Evolutionary conservation across 1,140 invertebrate species (phyloP).

Genomic region (Laodelphax striatellus): DNA sequence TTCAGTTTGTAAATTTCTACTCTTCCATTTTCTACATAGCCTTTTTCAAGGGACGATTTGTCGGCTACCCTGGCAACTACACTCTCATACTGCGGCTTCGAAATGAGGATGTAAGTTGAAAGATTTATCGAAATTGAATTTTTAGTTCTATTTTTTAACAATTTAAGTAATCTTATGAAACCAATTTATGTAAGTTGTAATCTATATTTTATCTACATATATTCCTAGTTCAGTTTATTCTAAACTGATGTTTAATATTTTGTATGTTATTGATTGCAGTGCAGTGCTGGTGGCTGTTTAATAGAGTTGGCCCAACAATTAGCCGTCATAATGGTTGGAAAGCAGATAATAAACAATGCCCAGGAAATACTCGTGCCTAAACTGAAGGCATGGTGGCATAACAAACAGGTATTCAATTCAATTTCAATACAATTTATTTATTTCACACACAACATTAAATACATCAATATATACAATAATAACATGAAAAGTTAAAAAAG

Average conservation of each 20-base stretch:
- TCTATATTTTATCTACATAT: no score
- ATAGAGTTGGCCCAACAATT: conserved; percentile 74
- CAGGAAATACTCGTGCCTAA: conserved; percentile 63
- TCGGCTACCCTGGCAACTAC: conserved; percentile 65
- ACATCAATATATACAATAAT: no score
- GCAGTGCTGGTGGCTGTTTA: conserved; percentile 67
- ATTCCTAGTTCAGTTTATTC: no score
- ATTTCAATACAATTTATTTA: not conserved
- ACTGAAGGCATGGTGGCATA: conserved; percentile 43
- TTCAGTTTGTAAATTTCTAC: conserved; percentile 82
- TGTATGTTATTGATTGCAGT: conserved; percentile 33
- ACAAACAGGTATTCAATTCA: conserved; percentile 31
- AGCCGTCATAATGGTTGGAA: conserved; percentile 75
- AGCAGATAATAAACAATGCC: conserved; percentile 70
- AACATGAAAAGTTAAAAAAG: not conserved
- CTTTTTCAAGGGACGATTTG: conserved; percentile 72
- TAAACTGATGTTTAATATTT: no score
- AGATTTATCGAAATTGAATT: no score
- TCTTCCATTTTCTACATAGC: conserved; percentile 79
- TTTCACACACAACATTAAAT: no score
- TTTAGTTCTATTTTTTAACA: no score
- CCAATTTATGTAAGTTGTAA: no score
- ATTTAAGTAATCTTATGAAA: no score
- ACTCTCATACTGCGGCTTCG: conserved; percentile 53
- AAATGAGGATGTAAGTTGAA: conserved; percentile 51